Evolutionary conservation across 1,140 invertebrate species (phyloP), one percentile per base, ranked within the genome.

Genomic region (Acromyrmex echinatior): DNA sequence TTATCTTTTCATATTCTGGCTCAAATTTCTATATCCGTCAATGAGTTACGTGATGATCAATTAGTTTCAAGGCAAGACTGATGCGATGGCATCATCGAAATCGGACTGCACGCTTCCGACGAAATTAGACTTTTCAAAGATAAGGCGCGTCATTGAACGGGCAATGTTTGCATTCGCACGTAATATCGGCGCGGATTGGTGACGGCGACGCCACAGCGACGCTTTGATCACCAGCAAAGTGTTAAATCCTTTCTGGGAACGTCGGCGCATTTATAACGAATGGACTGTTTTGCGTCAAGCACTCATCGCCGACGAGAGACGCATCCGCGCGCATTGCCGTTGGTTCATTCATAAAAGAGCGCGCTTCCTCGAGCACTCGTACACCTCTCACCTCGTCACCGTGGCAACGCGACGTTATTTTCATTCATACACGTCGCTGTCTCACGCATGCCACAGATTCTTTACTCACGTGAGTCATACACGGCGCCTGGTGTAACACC

Each of bases 281-380:
- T 1, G 28, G n/a, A 73, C 28, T 4, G 21, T 65, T 63, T 80
- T 65, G 66, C 71, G 68, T 71, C 60, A 1, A 12, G 10, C 49
- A 65, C 58, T n/a, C 28, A 35, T 66, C 65, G 65, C 18, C n/a
- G 35, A 35, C 74, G 49, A 74, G 9, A 58, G 28, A 53, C 2
- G 10, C 28, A 35, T 49, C 10, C 4, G 49, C 25, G 5, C 5
- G 25, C 70, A 71, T 56, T 66, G 56, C 53, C 53, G 63, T 76
- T 73, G 90, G 4, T 86, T 90, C 90, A 91, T 91, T 91, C 89
- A 91, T 88, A 62, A 91, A 63, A 70, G 60, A 70, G 60, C 56
- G 35, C 39, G 45, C 73, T 90, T 90, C 76, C 62, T 53, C 68
- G 80, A 66, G 65, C 66, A 74, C 65, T 68, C 63, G 86, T 71